These are phyloP conservation scores for Ophioninae sp. DNA, from an alignment of 2,888 invertebrate genomes.

Conservation along the genomic window DNA sequence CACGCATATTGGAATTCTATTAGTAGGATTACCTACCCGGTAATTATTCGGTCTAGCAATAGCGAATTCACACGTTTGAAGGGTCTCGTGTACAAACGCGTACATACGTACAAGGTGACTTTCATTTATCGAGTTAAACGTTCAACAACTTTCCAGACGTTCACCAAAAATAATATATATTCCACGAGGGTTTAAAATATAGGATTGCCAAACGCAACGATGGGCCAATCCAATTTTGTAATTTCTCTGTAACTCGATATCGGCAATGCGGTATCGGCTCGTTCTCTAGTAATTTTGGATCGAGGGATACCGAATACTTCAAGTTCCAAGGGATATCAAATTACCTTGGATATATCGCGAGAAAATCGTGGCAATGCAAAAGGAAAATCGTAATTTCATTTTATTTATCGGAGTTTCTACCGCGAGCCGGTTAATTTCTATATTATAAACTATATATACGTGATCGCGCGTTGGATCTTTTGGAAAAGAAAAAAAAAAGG, in stretches of 20 bases:
- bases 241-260: background rate
- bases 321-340: conserved; percentile 8
- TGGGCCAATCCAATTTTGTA: background rate
- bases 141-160: background rate
- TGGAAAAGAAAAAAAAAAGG: conserved; percentile 1
- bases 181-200: background rate
- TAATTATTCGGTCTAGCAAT: conserved; percentile 75
- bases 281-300: background rate
- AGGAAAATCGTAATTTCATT: conserved; percentile 5
- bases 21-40: conserved; percentile 73
- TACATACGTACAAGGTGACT: background rate
- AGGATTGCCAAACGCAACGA: background rate
- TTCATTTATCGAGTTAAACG: background rate
- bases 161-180: background rate
- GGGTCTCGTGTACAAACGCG: background rate
- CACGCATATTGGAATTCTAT: conserved; percentile 77
- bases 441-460: conserved; percentile 26
- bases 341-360: background rate
- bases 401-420: background rate
- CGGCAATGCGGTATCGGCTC: background rate
- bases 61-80: conserved; percentile 69
- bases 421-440: conserved; percentile 32
- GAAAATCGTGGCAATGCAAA: background rate
- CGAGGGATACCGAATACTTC: too few relatives aligned
- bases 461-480: background rate